These are phyloP conservation scores for Poicephalus gulielmi DNA, from an alignment of 2,113 vertebrate genomes.

Conservation along the genomic window DNA sequence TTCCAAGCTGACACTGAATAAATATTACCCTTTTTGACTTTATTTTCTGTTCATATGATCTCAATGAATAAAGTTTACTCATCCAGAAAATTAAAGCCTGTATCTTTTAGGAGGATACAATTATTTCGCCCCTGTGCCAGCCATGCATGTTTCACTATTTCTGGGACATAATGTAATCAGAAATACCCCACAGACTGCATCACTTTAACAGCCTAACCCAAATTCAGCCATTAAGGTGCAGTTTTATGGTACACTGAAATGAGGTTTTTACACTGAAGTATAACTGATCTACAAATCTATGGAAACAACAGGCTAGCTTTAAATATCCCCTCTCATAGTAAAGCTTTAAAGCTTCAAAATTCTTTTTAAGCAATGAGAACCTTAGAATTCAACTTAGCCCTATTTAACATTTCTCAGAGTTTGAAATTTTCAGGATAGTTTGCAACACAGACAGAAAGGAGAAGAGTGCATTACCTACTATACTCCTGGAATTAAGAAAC, in stretches of 20 bases:
- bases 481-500: slow-evolving; percentile 85
- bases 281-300: background rate
- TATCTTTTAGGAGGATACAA: background rate
- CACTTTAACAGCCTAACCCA: background rate
- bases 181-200: background rate
- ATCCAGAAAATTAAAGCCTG: slow-evolving; percentile 53
- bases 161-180: background rate
- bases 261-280: background rate
- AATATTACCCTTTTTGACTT: slow-evolving; percentile 20
- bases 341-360: background rate
- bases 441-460: background rate
- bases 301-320: background rate
- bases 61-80: slow-evolving; percentile 50
- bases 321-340: background rate
- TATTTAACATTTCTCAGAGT: background rate
- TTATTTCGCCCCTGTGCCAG: background rate
- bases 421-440: background rate
- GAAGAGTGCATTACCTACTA: slow-evolving; percentile 80
- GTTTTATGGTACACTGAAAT: background rate
- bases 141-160: background rate
- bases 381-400: background rate
- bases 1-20: slow-evolving; percentile 37
- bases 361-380: background rate
- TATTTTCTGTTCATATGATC: slow-evolving; percentile 13
- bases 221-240: background rate